A percentile compares a stretch with the other conserved stretches of the same genome.
Conservation (phyloP, 2,113 vertebrate species). For the Gymnogyps californianus region DNA sequence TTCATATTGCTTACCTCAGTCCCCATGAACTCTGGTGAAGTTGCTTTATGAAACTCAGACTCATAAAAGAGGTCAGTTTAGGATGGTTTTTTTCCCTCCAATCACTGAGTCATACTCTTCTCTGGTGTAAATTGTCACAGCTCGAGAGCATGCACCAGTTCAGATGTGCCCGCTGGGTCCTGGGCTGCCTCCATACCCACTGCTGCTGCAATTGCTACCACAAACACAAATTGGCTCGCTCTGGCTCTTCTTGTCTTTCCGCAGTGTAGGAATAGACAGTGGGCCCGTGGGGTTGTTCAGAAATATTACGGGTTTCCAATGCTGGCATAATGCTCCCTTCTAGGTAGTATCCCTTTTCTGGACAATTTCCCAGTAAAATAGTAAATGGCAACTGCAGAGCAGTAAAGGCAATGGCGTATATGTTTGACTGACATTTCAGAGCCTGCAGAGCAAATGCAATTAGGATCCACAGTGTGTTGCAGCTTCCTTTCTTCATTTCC, state of each 20-base stretch:
- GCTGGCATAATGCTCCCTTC: constrained; percentile 33
- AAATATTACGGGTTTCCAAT: constrained; percentile 38
- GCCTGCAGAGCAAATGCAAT: constrained; percentile 42
- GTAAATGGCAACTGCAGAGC: constrained; percentile 57
- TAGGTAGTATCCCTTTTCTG: constrained; percentile 49
- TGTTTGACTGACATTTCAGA: constrained; percentile 39
- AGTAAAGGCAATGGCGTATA: neutral
- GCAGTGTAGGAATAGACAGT: neutral
- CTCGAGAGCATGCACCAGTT: neutral
- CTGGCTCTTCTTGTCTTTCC: neutral
- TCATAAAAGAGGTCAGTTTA: neutral
- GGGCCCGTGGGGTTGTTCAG: constrained; percentile 18
- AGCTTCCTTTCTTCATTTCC: neutral
- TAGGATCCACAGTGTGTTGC: constrained; percentile 4
- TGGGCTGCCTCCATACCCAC: neutral
- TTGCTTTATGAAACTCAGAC: neutral
- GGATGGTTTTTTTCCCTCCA: neutral
- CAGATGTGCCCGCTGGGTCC: neutral
- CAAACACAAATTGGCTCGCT: neutral
- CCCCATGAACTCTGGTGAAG: neutral
- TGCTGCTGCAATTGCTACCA: neutral
- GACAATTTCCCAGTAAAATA: constrained; percentile 55
- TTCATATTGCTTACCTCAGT: neutral
- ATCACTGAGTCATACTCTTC: neutral
- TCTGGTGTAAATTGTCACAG: neutral